Percentiles rank a stretch among this genome's conserved stretches.
phyloP scores from a whole-genome alignment of 2,797 vertebrate species.

The Geotrypetes seraphini region DNA sequence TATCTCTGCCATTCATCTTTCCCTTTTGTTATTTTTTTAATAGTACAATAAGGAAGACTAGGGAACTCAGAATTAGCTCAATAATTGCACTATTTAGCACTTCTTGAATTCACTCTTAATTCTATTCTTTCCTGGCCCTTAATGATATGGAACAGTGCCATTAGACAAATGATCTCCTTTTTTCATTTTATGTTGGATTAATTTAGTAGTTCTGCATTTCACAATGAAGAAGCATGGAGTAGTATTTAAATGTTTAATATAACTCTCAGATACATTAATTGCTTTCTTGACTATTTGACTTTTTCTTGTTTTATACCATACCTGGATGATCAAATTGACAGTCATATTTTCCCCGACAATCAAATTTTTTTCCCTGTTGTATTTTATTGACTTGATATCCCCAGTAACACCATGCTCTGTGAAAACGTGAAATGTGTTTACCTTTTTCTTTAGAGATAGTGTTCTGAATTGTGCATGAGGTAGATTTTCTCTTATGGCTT shows the following conservation, averaged over 20 bases:
- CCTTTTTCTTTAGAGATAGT: too few species aligned
- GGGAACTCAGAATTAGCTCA: too few species aligned
- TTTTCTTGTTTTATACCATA: slow-evolving; percentile 5
- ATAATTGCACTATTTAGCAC: background rate
- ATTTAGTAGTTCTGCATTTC: too few species aligned
- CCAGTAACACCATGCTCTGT: slow-evolving; percentile 11
- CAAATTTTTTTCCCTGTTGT: background rate
- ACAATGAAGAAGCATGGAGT: background rate
- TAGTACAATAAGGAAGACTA: too few species aligned
- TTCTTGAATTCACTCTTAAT: background rate
- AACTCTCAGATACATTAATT: background rate
- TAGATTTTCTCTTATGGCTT: slow-evolving; percentile 27
- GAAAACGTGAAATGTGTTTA: slow-evolving; percentile 21
- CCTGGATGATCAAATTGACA: slow-evolving; percentile 10
- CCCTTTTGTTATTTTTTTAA: too few species aligned
- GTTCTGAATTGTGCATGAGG: slow-evolving; percentile 34
- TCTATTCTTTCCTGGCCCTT: background rate
- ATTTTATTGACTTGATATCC: slow-evolving; percentile 18
- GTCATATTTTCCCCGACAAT: slow-evolving; percentile 5
- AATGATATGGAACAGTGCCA: background rate
- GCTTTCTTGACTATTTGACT: slow-evolving; percentile 1
- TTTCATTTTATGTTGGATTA: too few species aligned
- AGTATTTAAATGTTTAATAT: slow-evolving; percentile 1
- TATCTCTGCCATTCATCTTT: background rate
- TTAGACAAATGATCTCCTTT: slow-evolving; percentile 4